Conservation (phyloP, 2,888 invertebrate genomes). For the Mamestra brassicae region DNA sequence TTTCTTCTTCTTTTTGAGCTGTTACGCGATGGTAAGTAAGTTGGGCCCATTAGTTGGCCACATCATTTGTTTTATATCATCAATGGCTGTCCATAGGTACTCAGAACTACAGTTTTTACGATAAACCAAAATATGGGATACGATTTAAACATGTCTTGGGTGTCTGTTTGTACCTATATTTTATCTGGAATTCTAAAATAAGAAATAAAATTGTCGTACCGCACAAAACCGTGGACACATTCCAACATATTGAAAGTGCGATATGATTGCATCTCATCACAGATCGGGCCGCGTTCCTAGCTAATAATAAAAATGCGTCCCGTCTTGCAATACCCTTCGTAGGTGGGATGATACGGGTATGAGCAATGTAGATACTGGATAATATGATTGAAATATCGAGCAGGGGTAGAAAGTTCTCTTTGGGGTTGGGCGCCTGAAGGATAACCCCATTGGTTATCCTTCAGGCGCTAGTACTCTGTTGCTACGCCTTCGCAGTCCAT, state of each 20-base stretch:
- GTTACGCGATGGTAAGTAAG: no score
- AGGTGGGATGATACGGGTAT: slow-evolving; percentile 9
- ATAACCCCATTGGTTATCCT: no score
- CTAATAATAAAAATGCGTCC: slow-evolving; percentile 46
- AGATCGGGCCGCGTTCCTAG: slow-evolving; percentile 12
- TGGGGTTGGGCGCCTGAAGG: no score
- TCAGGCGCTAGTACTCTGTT: background rate
- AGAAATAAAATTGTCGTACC: slow-evolving; percentile 14
- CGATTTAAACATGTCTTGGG: background rate
- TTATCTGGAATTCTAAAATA: background rate
- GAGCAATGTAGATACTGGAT: background rate
- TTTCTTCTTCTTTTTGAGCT: no score
- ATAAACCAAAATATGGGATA: no score
- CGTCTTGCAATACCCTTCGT: slow-evolving; percentile 38
- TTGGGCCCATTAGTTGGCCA: no score
- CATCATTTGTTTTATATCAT: no score
- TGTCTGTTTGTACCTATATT: background rate
- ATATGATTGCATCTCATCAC: slow-evolving; percentile 59
- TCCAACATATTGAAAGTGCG: slow-evolving; percentile 28
- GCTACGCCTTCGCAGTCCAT: no score
- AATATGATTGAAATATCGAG: background rate
- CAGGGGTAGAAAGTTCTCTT: background rate
- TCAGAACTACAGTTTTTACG: no score
- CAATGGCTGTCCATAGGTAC: no score
- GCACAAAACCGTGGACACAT: slow-evolving; percentile 1